phyloP scores from a whole-genome alignment of 2,113 vertebrate species.

The Taxidea taxus region DNA sequence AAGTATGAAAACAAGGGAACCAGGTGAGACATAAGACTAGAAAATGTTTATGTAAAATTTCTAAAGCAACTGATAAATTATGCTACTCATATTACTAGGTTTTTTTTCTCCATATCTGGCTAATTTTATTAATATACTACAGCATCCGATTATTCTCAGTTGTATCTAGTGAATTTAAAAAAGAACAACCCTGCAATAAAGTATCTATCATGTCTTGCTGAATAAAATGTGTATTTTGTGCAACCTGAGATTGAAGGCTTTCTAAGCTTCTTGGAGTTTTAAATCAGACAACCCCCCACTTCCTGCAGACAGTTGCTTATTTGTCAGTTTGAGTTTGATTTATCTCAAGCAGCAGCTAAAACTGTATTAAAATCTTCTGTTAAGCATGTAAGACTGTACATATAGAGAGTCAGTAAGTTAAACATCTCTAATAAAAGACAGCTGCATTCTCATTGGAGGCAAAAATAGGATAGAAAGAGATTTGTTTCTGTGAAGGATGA shows the following conservation, averaged over 20 bases:
- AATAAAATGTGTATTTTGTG: slow-evolving; percentile 71
- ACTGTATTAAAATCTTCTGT: slow-evolving; percentile 71
- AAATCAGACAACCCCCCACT: slow-evolving; percentile 66
- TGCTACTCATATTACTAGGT: slow-evolving; percentile 21
- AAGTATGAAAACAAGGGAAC: slow-evolving; percentile 48
- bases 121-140: slow-evolving; percentile 70
- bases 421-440: slow-evolving; percentile 66
- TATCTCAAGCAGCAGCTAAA: slow-evolving; percentile 68
- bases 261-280: slow-evolving; percentile 54
- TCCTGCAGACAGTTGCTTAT: slow-evolving; percentile 55
- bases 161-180: slow-evolving; percentile 67
- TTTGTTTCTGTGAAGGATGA: slow-evolving; percentile 37
- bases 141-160: slow-evolving; percentile 58
- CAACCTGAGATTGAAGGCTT: slow-evolving; percentile 54
- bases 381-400: slow-evolving; percentile 62
- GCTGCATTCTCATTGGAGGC: slow-evolving; percentile 54
- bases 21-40: slow-evolving; percentile 6
- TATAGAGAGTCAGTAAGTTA: slow-evolving; percentile 39
- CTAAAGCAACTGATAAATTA: slow-evolving; percentile 59
- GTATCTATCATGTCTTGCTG: slow-evolving; percentile 56
- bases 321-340: slow-evolving; percentile 75
- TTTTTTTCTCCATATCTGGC: slow-evolving; percentile 58
- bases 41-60: slow-evolving; percentile 48
- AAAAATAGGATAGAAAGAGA: slow-evolving; percentile 43
- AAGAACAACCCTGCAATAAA: slow-evolving; percentile 49